A percentile compares a stretch with the other conserved stretches of the same genome.
These are phyloP conservation scores for Psilopogon haemacephalus DNA, from an alignment of 2,113 vertebrate species.

Conservation along the genomic window DNA sequence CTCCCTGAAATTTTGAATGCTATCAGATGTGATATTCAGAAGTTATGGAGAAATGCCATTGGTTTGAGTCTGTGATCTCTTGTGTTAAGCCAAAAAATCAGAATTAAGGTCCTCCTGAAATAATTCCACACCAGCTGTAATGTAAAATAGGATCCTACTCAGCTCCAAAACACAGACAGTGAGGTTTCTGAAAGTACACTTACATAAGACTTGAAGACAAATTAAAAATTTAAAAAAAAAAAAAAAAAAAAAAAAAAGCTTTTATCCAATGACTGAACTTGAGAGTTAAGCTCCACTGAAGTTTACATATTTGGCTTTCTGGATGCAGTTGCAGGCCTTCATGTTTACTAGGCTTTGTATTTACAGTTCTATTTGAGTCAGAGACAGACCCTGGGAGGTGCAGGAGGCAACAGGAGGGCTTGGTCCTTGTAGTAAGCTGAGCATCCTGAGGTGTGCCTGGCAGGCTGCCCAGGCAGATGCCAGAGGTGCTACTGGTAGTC, in stretches of 20 bases:
- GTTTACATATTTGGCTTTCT: not conserved
- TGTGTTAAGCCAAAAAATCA: not conserved
- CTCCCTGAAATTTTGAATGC: not conserved
- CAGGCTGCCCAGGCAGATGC: no score
- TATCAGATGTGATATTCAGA: not conserved
- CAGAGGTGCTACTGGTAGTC: no score
- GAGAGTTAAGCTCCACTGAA: not conserved
- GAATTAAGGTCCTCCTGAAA: not conserved
- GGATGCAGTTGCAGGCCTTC: not conserved
- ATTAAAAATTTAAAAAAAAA: not conserved
- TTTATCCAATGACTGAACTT: not conserved
- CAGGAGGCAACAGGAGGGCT: no score
- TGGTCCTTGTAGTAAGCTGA: no score
- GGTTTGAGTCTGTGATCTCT: not conserved
- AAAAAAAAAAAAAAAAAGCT: not conserved
- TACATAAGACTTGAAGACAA: not conserved
- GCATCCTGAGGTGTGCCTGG: no score
- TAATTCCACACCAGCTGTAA: not conserved
- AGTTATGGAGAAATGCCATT: not conserved
- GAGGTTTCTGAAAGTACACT: not conserved
- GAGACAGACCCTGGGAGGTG: not conserved
- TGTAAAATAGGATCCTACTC: not conserved
- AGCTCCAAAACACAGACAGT: not conserved
- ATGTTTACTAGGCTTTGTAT: not conserved
- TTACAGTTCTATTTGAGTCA: not conserved